Conservation (phyloP, 2,888 invertebrate genomes). For the Gastrophysa polygoni region DNA sequence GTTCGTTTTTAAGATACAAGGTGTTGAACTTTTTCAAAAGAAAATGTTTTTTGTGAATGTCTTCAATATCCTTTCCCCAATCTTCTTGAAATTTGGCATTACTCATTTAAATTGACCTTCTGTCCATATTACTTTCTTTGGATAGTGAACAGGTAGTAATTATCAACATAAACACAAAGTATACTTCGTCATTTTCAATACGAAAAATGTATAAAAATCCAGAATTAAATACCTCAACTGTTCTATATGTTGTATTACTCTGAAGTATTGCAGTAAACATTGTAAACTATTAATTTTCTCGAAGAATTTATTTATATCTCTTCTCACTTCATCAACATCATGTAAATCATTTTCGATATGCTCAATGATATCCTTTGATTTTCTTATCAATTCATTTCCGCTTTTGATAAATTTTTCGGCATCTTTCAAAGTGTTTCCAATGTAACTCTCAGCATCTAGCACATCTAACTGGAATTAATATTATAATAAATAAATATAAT, state of each 20-base stretch:
- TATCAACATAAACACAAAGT: no score
- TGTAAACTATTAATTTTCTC: constrained; percentile 64
- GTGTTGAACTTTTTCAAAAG: no score
- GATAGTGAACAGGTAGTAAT: no score
- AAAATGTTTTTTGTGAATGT: no score
- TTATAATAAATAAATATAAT: neutral
- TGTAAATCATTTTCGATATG: constrained; percentile 60
- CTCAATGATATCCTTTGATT: constrained; percentile 60
- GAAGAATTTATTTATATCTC: constrained; percentile 65
- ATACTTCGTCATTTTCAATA: no score
- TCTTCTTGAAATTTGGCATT: no score
- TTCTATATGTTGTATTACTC: constrained; percentile 73
- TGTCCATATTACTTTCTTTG: no score
- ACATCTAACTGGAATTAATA: constrained; percentile 61
- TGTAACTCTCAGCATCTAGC: constrained; percentile 66
- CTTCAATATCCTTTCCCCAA: no score
- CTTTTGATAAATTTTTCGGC: constrained; percentile 59
- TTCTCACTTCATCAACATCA: constrained; percentile 58
- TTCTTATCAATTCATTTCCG: constrained; percentile 59
- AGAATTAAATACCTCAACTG: constrained; percentile 61
- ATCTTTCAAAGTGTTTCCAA: constrained; percentile 62
- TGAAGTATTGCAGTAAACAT: constrained; percentile 68
- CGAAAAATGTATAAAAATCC: no score
- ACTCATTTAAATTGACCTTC: no score
- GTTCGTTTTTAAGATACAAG: no score